Percentiles rank a stretch among this genome's conserved stretches.
Conservation (phyloP, 2,888 invertebrate species). For the Drosophila anomalata region DNA sequence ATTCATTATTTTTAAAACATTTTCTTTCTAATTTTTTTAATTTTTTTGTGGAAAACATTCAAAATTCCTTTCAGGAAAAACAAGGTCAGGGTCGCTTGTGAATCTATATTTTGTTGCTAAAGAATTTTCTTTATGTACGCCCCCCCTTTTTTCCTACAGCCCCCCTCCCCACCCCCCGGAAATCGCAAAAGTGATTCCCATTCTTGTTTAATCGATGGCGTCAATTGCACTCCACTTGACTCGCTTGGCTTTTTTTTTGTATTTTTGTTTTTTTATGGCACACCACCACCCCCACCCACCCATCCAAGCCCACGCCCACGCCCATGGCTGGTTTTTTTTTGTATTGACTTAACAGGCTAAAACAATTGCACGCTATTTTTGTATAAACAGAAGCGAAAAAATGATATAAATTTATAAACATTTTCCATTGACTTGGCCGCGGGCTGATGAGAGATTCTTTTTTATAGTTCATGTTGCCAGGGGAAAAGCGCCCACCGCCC, state of each 20-base stretch:
- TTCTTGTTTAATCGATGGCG: constrained; percentile 73
- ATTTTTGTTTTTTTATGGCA: constrained; percentile 6
- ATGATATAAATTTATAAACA: constrained; percentile 34
- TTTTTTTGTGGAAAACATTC: background rate
- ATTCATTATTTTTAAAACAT: background rate
- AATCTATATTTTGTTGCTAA: background rate
- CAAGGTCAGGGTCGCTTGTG: constrained; percentile 59
- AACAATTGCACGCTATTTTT: constrained; percentile 43
- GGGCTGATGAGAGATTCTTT: constrained; percentile 26
- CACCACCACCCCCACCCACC: background rate
- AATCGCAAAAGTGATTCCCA: constrained; percentile 28
- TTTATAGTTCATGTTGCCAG: constrained; percentile 26
- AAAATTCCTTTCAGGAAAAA: background rate
- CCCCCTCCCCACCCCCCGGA: constrained; percentile 3
- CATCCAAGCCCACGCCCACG: too few relatives aligned
- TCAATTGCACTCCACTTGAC: constrained; percentile 61
- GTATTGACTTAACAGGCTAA: constrained; percentile 12
- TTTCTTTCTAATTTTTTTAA: background rate
- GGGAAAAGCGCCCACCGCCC: constrained; percentile 10
- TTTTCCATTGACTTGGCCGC: constrained; percentile 29
- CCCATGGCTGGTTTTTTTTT: background rate
- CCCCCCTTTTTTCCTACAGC: background rate
- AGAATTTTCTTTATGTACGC: background rate
- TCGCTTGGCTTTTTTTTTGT: constrained; percentile 3
- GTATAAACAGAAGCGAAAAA: constrained; percentile 26